Evolutionary conservation across 2,888 invertebrate species (phyloP), one percentile per base, ranked within the genome.

Genomic region (Xestoiulus laeticollis): DNA sequence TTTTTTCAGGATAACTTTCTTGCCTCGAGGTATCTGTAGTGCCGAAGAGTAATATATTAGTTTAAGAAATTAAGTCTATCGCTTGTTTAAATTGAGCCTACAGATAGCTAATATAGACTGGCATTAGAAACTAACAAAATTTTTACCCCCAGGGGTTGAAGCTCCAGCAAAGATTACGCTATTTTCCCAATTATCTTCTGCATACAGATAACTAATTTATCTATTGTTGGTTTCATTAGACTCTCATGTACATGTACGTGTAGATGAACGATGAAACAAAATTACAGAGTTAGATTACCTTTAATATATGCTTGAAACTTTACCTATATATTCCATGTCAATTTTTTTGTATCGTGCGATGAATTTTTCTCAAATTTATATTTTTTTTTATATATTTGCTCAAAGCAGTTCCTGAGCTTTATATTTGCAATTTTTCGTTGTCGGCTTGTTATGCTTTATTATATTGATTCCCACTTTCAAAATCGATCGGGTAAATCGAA

Each of bases 11-110:
- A 68, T 68, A 26, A 26, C 10, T 26, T 68, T 68, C 22, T 26
- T 68, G 22, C 68, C 68, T 6, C 10, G 1, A 68, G 68, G 68
- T 26, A 26, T 68, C 68, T 68, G 22, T 68, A 12, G 68, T 26
- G 19, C 68, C 1, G 12, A 68, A 68, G 10, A 10, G 26, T 26
- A 68, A 68, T 68, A 68, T 68, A 68, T 68, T 68, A 26, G 68
- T 26, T 68, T 68, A 68, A 68, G 68, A 68, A 68, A 68, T 68
- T 68, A 68, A 68, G 68, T 68, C 68, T 68, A 68, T 68, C 68
- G 26, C 68, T 26, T 12, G 68, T 68, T 26, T 68, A 26, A 68
- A 68, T 68, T 68, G 68, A 68, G 68, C 68, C 26, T 26, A 26
- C 22, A 26, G 68, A 68, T 68, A 10, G 26, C 68, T 68, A 22